phyloP scores from a whole-genome alignment of 1,140 invertebrate species.

The Drosophila oshimai region DNA sequence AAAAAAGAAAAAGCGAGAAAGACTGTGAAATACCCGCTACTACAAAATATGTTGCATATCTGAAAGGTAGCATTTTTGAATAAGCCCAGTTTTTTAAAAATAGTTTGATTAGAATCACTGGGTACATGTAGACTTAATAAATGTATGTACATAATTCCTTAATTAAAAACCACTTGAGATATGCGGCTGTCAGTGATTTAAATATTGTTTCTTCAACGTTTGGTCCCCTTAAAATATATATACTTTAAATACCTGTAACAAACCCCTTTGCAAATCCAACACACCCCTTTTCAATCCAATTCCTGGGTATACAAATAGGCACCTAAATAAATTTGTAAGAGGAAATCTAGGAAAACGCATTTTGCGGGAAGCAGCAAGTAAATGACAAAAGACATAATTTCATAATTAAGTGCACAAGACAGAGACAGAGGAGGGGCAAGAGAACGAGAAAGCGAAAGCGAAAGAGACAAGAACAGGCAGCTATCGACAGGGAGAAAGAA shows the following conservation, averaged over 20 bases:
- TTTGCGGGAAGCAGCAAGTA: slow-evolving; percentile 24
- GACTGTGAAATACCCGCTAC: neutral
- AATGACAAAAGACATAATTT: slow-evolving; percentile 47
- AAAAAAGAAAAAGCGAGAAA: neutral
- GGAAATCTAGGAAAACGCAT: slow-evolving; percentile 37
- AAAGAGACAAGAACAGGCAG: neutral
- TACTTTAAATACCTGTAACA: neutral
- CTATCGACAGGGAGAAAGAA: slow-evolving; percentile 23
- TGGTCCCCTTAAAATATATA: too few relatives aligned
- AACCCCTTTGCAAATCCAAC: neutral
- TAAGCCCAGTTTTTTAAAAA: too few relatives aligned
- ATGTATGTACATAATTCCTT: too few relatives aligned
- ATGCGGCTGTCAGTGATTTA: too few relatives aligned
- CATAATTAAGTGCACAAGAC: slow-evolving; percentile 39
- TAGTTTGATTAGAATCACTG: too few relatives aligned
- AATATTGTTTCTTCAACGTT: too few relatives aligned
- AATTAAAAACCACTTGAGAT: too few relatives aligned
- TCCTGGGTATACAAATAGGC: neutral
- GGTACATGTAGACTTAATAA: too few relatives aligned
- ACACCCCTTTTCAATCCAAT: neutral
- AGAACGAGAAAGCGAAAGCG: neutral
- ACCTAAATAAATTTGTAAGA: slow-evolving; percentile 11
- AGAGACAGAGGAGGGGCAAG: neutral
- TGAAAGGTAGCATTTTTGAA: too few relatives aligned
- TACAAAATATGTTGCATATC: too few relatives aligned